Evolutionary conservation across 2,797 vertebrate species (phyloP), one percentile per base, ranked within the genome.

Genomic region (Zenarchopterus dispar): DNA sequence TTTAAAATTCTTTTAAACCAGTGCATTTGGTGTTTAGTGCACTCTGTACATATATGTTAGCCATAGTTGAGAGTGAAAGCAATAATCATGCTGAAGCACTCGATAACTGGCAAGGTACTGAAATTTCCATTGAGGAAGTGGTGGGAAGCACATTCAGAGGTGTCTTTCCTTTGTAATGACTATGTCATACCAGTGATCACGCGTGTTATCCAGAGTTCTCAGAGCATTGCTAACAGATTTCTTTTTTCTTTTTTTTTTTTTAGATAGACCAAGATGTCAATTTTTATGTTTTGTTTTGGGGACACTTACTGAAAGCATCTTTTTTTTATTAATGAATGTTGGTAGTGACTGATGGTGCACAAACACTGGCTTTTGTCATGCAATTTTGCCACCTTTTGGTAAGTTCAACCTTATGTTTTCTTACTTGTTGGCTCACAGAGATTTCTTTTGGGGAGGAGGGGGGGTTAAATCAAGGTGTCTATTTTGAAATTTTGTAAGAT

Each of bases 141-240:
- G 72, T 78, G 84, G 85, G 87, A 81, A 78, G 48, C 80, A 70
- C 84, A 57, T 53, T 76, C 7, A 55, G 64, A 68, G 61, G 65
- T 75, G 69, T 84, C 73, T 70, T 84, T 86, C 88, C 87, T 89
- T 75, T 79, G 93, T 94, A 94, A 93, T 94, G 94, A 92, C 94
- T 92, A 89, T 94, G 94, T 93, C 94, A 94, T 93, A 84, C 54
- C 84, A 88, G 82, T 75, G 69, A 87, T 87, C 78, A 80, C 77
- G 50, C 79, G 71, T 86, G 74, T 77, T 84, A 70, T 75, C 72
- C 63, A 85, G 81, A 86, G 88, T 92, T 91, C 84, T 92, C 86
- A 88, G 75, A 86, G 77, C 64, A 48, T 69, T 87, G 61, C 62
- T 75, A 55, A 42, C 66, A 70, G 24, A 68, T 55, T 39, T 76